Conservation (phyloP, 2,888 invertebrate genomes). For the Xestia c-nigrum region DNA sequence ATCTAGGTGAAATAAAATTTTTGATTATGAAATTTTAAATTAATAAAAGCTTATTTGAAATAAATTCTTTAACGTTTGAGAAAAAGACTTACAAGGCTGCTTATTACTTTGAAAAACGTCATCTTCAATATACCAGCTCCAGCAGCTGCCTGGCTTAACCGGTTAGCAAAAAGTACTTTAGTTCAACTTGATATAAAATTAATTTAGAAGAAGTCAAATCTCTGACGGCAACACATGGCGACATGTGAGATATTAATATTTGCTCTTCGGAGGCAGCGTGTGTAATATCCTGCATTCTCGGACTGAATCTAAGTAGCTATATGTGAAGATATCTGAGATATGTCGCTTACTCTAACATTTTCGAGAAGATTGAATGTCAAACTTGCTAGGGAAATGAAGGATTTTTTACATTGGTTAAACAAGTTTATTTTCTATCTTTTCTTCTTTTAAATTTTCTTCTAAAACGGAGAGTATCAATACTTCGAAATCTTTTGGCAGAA, state of each 20-base stretch:
- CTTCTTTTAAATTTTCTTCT: not conserved
- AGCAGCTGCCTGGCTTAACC: not conserved
- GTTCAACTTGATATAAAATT: conserved; percentile 33
- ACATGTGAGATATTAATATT: conserved; percentile 51
- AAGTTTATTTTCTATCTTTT: not conserved
- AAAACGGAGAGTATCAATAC: not conserved
- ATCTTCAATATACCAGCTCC: conserved; percentile 2
- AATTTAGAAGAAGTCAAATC: conserved; percentile 1
- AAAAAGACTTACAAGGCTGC: not conserved
- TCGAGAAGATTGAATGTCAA: not conserved
- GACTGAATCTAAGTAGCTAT: not conserved
- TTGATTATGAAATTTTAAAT: too few species aligned
- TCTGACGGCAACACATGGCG: not conserved
- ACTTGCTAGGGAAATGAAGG: not conserved
- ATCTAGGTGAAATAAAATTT: too few species aligned
- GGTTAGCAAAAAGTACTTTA: conserved; percentile 20
- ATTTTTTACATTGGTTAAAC: not conserved
- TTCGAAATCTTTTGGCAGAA: not conserved
- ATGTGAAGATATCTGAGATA: too few species aligned
- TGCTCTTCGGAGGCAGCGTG: conserved; percentile 4
- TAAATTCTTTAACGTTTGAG: not conserved
- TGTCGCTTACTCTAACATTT: not conserved
- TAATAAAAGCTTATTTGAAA: too few species aligned
- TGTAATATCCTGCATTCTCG: conserved; percentile 38
- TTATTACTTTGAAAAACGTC: not conserved